Evolutionary conservation across 2,797 vertebrate genomes (phyloP).

Genomic region (Chanos chanos): DNA sequence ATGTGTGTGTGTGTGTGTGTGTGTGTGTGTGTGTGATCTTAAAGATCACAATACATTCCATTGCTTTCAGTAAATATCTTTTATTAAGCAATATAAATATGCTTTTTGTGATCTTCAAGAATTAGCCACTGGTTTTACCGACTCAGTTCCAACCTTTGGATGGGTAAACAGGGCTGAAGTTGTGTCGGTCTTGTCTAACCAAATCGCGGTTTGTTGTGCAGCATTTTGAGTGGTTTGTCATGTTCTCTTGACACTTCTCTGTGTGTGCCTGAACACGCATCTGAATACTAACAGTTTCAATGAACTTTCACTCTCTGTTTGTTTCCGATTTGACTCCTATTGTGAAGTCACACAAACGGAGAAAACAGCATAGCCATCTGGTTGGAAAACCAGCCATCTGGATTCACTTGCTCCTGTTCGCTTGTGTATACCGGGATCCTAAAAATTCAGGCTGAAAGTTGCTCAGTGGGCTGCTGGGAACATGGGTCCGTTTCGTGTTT

Average conservation of each 20-base stretch:
- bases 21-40: background rate
- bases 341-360: conserved; percentile 14
- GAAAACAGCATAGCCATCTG: conserved; percentile 34
- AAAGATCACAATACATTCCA: background rate
- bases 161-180: no score
- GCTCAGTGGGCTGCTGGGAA: conserved; percentile 59
- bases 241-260: no score
- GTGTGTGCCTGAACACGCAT: no score
- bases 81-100: no score
- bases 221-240: no score
- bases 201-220: no score
- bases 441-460: conserved; percentile 60
- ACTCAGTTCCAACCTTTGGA: no score
- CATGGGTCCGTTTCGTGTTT: conserved; percentile 63
- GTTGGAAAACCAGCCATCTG: conserved; percentile 62
- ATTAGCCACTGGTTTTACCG: no score
- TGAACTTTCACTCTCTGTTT: background rate
- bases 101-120: no score
- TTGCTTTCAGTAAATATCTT: no score
- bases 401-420: conserved; percentile 56
- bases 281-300: no score
- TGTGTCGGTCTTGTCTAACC: no score
- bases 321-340: background rate
- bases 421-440: conserved; percentile 57
- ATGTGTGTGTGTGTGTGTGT: background rate